Base-by-base conservation (phyloP, 2,797 vertebrate genomes). In the Echeneis naucrates region DNA sequence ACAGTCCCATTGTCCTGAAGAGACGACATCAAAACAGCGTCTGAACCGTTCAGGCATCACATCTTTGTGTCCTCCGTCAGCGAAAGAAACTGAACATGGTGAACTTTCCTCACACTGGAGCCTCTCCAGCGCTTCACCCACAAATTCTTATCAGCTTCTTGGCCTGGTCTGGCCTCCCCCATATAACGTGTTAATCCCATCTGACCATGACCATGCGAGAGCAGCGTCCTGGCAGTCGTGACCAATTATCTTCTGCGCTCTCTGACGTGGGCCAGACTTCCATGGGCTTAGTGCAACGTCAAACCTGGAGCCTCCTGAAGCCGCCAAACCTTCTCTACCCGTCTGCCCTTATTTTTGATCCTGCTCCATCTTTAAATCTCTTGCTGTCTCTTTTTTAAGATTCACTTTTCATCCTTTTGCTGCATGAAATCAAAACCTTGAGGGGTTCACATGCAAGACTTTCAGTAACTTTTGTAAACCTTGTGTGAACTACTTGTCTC, bases 71-170 rank as follows among this genome's bases (percentile, higher is more conserved):
- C 11, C 4, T 47, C 13, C 27, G 19, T 32, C 57, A 24, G 11
- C 23, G 33, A 30, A 16, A 32, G 6, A 57, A 53, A 24, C n/a
- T 1, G 14, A 33, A 17, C 24, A 45, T 17, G 21, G 2, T 35
- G 52, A 72, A 60, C 27, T 65, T 38, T 47, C 19, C 19, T 40
- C 8, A 26, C 7, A 32, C 44, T 58, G 19, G 50, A 11, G 79
- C 71, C 72, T 85, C 38, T 77, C 14, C 17, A 9, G 68, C 77
- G 83, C 82, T 79, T 85, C 82, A n/a, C 51, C 72, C 58, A 68
- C 50, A 67, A 76, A 56, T 48, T 87, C 87, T 92, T 93, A 93
- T 95, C 94, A 92, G 74, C 67, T 68, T 47, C 76, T 85, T 80
- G 72, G 68, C 33, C 6, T 85, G 85, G 45, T 82, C 75, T 69